These are phyloP conservation scores for Tautogolabrus adspersus DNA, from an alignment of 2,113 vertebrate species.

Conservation along the genomic window DNA sequence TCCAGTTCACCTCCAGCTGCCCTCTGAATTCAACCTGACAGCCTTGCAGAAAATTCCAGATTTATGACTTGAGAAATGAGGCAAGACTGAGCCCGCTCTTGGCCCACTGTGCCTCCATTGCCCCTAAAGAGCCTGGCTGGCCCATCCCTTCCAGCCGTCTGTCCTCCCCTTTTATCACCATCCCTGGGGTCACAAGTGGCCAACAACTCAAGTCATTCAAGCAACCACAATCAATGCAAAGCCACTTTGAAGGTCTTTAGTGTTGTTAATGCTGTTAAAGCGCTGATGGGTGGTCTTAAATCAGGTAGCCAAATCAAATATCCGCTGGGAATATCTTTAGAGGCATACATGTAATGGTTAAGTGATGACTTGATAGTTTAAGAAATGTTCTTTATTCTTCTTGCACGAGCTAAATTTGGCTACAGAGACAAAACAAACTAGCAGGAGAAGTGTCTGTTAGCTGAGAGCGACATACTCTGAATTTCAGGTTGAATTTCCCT, in stretches of 20 bases:
- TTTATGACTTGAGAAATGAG: conserved; percentile 75
- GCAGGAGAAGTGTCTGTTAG: conserved; percentile 39
- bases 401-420: conserved; percentile 50
- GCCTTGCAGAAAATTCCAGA: conserved; percentile 53
- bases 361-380: conserved; percentile 28
- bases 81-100: conserved; percentile 36
- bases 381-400: conserved; percentile 52
- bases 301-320: conserved; percentile 67
- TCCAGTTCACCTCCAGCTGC: conserved; percentile 78
- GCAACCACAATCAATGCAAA: conserved; percentile 71
- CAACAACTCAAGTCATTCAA: conserved; percentile 72
- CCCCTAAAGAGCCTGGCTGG: conserved; percentile 36
- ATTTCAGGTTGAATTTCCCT: conserved; percentile 71
- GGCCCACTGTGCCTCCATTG: conserved; percentile 45
- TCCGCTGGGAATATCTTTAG: conserved; percentile 62
- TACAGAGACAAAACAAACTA: conserved; percentile 63
- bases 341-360: conserved; percentile 49
- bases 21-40: conserved; percentile 62
- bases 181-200: conserved; percentile 59
- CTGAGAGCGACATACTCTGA: conserved; percentile 48
- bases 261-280: conserved; percentile 69
- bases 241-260: conserved; percentile 68
- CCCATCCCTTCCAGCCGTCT: conserved; percentile 22
- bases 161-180: conserved; percentile 47
- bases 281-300: conserved; percentile 57